Evolutionary conservation across 2,888 invertebrate genomes (phyloP).

Genomic region (Heliconius aoede): DNA sequence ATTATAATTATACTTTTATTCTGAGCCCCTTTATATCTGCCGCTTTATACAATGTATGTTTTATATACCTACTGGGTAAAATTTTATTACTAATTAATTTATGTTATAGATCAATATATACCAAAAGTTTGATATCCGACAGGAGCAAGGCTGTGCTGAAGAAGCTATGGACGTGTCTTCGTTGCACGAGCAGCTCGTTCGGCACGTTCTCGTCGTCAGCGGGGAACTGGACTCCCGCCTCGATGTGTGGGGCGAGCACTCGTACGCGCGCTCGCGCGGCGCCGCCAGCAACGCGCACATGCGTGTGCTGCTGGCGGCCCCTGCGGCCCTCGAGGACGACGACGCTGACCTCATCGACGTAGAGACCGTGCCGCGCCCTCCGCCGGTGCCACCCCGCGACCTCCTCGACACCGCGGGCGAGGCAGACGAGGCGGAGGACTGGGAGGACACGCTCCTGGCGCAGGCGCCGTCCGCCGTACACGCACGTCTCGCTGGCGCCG

Average conservation of each 20-base stretch:
- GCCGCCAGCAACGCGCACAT: constrained; percentile 50
- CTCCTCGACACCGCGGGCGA: constrained; percentile 41
- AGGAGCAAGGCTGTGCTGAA: background rate
- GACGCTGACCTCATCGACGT: constrained; percentile 46
- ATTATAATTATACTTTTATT: too few relatives aligned
- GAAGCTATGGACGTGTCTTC: constrained; percentile 33
- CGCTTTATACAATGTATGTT: too few relatives aligned
- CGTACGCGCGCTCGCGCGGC: constrained; percentile 65
- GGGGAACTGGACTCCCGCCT: constrained; percentile 52
- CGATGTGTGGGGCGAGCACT: constrained; percentile 74
- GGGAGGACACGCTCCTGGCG: constrained; percentile 56
- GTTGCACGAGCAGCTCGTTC: constrained; percentile 69
- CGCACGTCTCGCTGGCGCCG: constrained; percentile 51
- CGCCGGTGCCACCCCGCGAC: constrained; percentile 43
- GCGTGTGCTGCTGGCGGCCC: constrained; percentile 56
- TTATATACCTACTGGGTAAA: background rate
- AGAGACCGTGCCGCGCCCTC: constrained; percentile 44
- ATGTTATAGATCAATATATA: background rate
- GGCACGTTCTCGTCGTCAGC: constrained; percentile 63
- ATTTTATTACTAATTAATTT: background rate
- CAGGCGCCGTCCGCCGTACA: constrained; percentile 52
- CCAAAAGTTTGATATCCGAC: background rate
- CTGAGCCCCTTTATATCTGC: too few relatives aligned
- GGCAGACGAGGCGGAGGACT: constrained; percentile 61
- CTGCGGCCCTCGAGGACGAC: constrained; percentile 43